Percentiles rank a stretch among this genome's conserved stretches.
These are phyloP conservation scores for Chloroclysta siterata DNA, from an alignment of 2,888 invertebrate species.

Conservation along the genomic window DNA sequence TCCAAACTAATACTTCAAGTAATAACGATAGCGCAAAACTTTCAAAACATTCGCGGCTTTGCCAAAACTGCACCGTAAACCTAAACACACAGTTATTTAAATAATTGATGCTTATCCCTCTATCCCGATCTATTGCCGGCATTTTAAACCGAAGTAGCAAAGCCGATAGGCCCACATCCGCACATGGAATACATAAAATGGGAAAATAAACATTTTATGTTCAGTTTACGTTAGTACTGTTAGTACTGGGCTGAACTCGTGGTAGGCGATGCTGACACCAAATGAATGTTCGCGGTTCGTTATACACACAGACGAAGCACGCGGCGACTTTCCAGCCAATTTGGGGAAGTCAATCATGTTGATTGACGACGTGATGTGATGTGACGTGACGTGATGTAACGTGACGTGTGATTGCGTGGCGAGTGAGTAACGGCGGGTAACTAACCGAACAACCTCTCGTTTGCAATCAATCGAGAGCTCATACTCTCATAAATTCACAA, in stretches of 20 bases:
- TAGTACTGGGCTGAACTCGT: not conserved
- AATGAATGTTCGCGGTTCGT: conserved; percentile 5
- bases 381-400: not conserved
- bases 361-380: conserved; percentile 12
- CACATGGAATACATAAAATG: conserved; percentile 8
- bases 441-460: no score
- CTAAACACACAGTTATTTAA: not conserved
- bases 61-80: not conserved
- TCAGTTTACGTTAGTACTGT: conserved; percentile 8
- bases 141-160: not conserved
- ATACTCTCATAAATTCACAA: no score
- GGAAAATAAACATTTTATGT: conserved; percentile 19
- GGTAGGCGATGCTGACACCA: not conserved
- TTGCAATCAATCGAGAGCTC: no score
- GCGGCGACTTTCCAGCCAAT: conserved; percentile 9
- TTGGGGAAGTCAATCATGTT: conserved; percentile 12
- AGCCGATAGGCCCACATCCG: conserved; percentile 8
- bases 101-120: not conserved
- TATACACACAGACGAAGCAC: conserved; percentile 7
- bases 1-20: no score
- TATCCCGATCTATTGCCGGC: conserved; percentile 3
- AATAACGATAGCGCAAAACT: not conserved
- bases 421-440: not conserved
- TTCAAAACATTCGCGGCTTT: not conserved
- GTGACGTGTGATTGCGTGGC: not conserved